Evolutionary conservation across 2,888 invertebrate genomes (phyloP).

Genomic region (Ormia ochracea): DNA sequence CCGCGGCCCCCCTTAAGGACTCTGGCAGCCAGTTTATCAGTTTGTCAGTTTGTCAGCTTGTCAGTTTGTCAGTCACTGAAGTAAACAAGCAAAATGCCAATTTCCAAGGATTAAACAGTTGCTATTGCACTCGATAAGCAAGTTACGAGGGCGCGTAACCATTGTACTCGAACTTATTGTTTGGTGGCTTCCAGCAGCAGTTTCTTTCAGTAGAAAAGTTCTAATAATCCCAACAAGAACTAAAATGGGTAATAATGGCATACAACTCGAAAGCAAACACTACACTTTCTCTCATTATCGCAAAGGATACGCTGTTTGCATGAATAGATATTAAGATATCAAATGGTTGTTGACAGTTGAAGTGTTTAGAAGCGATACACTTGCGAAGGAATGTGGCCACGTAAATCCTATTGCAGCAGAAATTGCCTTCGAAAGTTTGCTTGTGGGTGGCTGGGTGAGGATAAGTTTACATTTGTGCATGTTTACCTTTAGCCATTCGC

Average conservation of each 20-base stretch:
- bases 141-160: conserved; percentile 14
- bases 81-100: conserved; percentile 23
- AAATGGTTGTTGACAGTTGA: conserved; percentile 43
- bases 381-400: background rate
- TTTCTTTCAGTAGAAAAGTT: conserved; percentile 15
- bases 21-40: background rate
- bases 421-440: background rate
- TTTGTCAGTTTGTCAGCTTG: no score
- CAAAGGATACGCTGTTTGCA: background rate
- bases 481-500: no score
- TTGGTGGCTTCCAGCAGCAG: background rate
- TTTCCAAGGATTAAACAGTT: conserved; percentile 50
- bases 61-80: background rate
- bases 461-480: background rate
- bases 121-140: conserved; percentile 48
- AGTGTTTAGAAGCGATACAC: conserved; percentile 17
- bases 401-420: background rate
- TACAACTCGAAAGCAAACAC: conserved; percentile 11
- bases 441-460: background rate
- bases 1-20: background rate
- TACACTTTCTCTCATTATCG: background rate
- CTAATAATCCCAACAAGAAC: conserved; percentile 32
- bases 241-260: conserved; percentile 39
- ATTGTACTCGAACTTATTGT: conserved; percentile 4
- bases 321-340: conserved; percentile 29